Conservation (phyloP, 2,113 vertebrate genomes). For the Cyanocitta stelleri region DNA sequence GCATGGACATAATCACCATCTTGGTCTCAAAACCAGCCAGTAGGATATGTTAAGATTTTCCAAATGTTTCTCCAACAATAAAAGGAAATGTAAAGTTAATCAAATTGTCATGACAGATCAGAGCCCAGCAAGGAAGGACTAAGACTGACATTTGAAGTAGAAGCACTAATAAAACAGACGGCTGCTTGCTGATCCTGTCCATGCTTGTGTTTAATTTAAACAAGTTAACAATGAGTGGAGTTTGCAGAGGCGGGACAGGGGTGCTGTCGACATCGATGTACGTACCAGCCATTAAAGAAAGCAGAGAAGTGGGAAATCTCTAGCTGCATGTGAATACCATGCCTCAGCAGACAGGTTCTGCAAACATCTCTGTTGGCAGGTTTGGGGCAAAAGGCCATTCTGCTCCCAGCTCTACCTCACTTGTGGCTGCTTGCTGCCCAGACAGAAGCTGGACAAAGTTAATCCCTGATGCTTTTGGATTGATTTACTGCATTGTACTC, state of each 20-base stretch:
- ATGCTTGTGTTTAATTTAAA: conserved; percentile 60
- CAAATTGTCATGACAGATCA: conserved; percentile 69
- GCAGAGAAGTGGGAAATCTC: conserved; percentile 42
- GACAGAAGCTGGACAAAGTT: not conserved
- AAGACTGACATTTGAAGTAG: conserved; percentile 58
- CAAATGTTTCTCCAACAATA: conserved; percentile 65
- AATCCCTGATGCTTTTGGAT: not conserved
- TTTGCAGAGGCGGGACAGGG: conserved; percentile 7
- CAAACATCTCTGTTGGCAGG: not conserved
- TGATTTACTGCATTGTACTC: not conserved
- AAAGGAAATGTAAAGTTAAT: conserved; percentile 71
- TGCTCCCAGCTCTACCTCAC: not conserved
- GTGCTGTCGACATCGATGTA: conserved; percentile 26
- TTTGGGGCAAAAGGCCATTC: not conserved
- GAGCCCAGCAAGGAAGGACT: conserved; percentile 50
- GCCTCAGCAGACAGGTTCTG: not conserved
- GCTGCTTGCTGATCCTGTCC: conserved; percentile 47
- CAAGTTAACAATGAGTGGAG: conserved; percentile 16
- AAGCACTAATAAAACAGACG: conserved; percentile 57
- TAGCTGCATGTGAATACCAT: not conserved
- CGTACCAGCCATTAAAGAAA: conserved; percentile 37
- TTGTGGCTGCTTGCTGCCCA: not conserved
- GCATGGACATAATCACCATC: conserved; percentile 45
- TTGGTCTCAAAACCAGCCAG: conserved; percentile 12
- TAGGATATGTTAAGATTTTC: conserved; percentile 61